Evolutionary conservation across 1,140 invertebrate genomes (phyloP), one percentile per base, ranked within the genome.

Genomic region (Tachypleus tridentatus): DNA sequence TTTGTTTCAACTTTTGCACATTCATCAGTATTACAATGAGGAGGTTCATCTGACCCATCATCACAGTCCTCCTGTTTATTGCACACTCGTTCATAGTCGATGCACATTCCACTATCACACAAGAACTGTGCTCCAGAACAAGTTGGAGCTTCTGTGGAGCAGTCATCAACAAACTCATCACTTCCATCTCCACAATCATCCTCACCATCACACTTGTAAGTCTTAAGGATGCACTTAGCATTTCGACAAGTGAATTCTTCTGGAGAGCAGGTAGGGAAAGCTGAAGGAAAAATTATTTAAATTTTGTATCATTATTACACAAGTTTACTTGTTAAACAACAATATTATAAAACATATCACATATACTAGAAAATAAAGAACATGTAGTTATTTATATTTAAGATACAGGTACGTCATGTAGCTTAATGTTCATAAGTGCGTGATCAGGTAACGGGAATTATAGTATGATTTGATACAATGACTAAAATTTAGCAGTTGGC

Each of bases 11-110:
- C 83, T 73, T 87, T 87, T 10, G 86, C 86, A 74, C 97, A 99
- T 76, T 98, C 95, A 73, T 99, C 90, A 3, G 97, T 86, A 74
- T 94, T 91, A 72, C 96, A 99, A 73, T 94, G 91, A 1, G 87
- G 79, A 0, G 93, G 90, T 74, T 99, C 97, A 76, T 99, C 97
- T 7, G 90, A 93, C 61, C 92, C 89, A 72, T 98, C 94, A 0
- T 82, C 75, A 74, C 94, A 98, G 72, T 98, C 93, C 0, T 86
- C 79, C n/a, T 91, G 87, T 76, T 94, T 95, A 76, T 98, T 95
- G 74, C 95, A 98, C 0, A 97, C 92, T 49, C 91, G 76, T 58
- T 83, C 82, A 63, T 86, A 83, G 65, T 89, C 85, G 51, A 98
- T 97, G 70, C 95, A 98, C 64, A 74, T 70, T 1, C 89, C 90